Conservation (phyloP, 2,797 vertebrate species). For the Phoebastria nigripes region DNA sequence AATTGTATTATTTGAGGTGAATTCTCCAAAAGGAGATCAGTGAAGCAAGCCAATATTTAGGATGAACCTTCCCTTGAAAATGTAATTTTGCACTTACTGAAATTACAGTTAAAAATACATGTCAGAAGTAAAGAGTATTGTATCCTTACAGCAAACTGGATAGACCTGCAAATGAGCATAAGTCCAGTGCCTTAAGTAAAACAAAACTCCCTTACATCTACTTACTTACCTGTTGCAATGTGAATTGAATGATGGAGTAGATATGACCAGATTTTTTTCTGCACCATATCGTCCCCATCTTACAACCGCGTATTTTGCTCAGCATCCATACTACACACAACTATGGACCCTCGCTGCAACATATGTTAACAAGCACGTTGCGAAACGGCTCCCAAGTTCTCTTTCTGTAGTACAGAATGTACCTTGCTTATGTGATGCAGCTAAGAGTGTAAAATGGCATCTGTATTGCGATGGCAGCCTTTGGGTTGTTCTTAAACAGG, state of each 20-base stretch:
- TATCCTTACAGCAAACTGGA: neutral
- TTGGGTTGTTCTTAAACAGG: neutral
- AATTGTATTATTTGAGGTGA: neutral
- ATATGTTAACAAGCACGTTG: accelerated
- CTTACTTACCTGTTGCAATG: neutral
- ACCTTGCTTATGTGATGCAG: neutral
- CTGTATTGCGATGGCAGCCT: neutral
- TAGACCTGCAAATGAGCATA: neutral
- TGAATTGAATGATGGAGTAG: neutral
- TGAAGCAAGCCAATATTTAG: neutral
- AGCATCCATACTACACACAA: neutral
- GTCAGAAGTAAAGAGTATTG: neutral
- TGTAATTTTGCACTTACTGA: neutral
- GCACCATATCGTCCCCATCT: accelerated
- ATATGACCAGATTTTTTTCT: neutral
- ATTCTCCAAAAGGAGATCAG: neutral
- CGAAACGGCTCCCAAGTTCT: neutral
- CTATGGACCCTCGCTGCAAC: accelerated
- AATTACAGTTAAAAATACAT: neutral
- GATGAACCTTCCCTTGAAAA: neutral
- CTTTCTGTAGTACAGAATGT: neutral
- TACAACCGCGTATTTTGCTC: neutral
- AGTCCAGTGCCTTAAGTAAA: neutral
- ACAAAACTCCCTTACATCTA: neutral
- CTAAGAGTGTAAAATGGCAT: accelerated